These are phyloP conservation scores for Apis florea DNA, from an alignment of 1,140 invertebrate species.

Conservation along the genomic window DNA sequence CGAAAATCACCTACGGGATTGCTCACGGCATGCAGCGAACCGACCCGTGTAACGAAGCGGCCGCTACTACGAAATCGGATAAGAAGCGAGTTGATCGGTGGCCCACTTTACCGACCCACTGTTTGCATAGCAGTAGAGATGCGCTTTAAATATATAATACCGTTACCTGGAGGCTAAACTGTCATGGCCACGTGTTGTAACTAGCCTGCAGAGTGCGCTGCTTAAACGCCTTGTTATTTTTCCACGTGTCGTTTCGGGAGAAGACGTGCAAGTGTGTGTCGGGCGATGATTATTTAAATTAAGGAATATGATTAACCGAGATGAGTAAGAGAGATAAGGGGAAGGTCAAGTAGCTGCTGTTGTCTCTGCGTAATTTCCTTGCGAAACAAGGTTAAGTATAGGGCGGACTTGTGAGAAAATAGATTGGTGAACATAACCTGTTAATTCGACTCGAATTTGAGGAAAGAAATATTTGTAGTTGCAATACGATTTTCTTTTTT, in stretches of 20 bases:
- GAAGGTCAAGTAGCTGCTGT: background rate
- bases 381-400: background rate
- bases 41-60: slow-evolving; percentile 30
- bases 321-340: background rate
- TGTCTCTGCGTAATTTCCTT: background rate
- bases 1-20: background rate
- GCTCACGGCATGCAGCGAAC: background rate
- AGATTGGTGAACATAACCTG: background rate
- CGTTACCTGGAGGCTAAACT: slow-evolving; percentile 25
- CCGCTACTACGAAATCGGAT: slow-evolving; percentile 58
- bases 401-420: background rate
- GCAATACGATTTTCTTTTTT: no score
- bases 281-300: background rate
- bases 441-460: no score
- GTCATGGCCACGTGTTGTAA: slow-evolving; percentile 33
- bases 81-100: slow-evolving; percentile 47
- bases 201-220: background rate
- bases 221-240: background rate
- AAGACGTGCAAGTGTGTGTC: no score
- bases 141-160: slow-evolving; percentile 48
- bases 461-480: no score
- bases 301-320: background rate
- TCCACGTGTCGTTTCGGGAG: background rate
- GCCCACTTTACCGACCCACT: slow-evolving; percentile 36
- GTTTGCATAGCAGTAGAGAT: slow-evolving; percentile 39